Evolutionary conservation across 2,113 vertebrate genomes (phyloP).

Genomic region (Chamaea fasciata): DNA sequence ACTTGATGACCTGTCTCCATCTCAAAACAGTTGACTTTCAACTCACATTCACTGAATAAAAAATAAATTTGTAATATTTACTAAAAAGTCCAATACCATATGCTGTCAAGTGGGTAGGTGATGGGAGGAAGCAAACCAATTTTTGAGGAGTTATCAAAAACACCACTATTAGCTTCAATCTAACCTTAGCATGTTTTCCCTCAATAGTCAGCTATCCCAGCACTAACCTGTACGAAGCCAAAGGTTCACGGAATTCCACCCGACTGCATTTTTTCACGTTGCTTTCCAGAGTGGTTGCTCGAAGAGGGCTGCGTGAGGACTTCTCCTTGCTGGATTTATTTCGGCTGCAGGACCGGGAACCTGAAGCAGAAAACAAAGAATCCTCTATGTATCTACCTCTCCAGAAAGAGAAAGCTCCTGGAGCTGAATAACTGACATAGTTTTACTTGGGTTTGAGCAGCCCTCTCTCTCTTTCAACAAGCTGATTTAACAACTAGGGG

Average conservation of each 20-base stretch:
- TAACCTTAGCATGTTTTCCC: neutral
- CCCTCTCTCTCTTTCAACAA: neutral
- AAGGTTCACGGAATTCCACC: slow-evolving; percentile 86
- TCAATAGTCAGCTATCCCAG: neutral
- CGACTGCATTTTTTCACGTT: slow-evolving; percentile 80
- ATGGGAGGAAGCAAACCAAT: neutral
- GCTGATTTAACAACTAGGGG: neutral
- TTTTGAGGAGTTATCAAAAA: neutral
- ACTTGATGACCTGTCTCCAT: neutral
- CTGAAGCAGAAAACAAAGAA: slow-evolving; percentile 57
- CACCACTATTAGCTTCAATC: neutral
- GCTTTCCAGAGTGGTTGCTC: slow-evolving; percentile 87
- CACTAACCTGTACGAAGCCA: slow-evolving; percentile 85
- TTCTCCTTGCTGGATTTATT: slow-evolving; percentile 79
- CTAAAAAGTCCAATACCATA: neutral
- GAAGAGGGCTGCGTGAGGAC: slow-evolving; percentile 86
- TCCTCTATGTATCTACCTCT: slow-evolving; percentile 69
- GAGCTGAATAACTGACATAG: neutral
- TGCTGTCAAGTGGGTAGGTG: neutral
- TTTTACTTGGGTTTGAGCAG: neutral
- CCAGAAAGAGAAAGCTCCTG: slow-evolving; percentile 10
- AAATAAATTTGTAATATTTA: neutral
- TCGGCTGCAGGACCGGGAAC: slow-evolving; percentile 68
- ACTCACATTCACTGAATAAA: neutral
- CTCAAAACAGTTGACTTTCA: neutral